Percentiles rank a stretch among this genome's conserved stretches.
Conservation (phyloP, 2,888 invertebrate genomes). For the Diachrysia chrysitis region DNA sequence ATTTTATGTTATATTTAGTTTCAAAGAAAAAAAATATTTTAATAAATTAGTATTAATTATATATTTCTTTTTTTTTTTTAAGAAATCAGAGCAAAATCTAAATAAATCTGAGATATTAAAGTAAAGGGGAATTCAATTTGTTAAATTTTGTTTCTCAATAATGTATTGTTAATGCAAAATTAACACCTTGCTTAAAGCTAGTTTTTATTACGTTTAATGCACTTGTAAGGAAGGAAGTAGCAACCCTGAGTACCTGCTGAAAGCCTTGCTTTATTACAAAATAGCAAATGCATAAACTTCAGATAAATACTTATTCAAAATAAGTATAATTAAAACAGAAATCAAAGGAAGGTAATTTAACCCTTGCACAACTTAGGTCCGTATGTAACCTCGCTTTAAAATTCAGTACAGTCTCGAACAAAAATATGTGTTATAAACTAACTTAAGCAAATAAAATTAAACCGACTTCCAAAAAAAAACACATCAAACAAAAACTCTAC, state of each 20-base stretch:
- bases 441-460: too few relatives aligned
- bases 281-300: not conserved
- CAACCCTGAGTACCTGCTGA: not conserved
- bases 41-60: too few relatives aligned
- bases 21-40: too few relatives aligned
- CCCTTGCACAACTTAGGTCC: constrained; percentile 25
- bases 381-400: constrained; percentile 28
- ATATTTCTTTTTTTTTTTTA: too few relatives aligned
- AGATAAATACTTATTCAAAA: not conserved
- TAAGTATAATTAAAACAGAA: constrained; percentile 16
- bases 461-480: too few relatives aligned
- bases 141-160: not conserved
- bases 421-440: not conserved
- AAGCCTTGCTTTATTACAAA: not conserved
- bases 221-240: not conserved
- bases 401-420: constrained; percentile 18
- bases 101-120: too few relatives aligned
- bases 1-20: too few relatives aligned
- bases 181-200: not conserved
- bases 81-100: too few relatives aligned
- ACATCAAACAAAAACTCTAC: too few relatives aligned
- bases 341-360: constrained; percentile 17
- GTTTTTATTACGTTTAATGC: not conserved
- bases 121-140: not conserved
- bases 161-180: not conserved